A percentile compares a stretch with the other conserved stretches of the same genome.
phyloP scores from a whole-genome alignment of 2,888 invertebrate species.

The Drosophila mimetica region DNA sequence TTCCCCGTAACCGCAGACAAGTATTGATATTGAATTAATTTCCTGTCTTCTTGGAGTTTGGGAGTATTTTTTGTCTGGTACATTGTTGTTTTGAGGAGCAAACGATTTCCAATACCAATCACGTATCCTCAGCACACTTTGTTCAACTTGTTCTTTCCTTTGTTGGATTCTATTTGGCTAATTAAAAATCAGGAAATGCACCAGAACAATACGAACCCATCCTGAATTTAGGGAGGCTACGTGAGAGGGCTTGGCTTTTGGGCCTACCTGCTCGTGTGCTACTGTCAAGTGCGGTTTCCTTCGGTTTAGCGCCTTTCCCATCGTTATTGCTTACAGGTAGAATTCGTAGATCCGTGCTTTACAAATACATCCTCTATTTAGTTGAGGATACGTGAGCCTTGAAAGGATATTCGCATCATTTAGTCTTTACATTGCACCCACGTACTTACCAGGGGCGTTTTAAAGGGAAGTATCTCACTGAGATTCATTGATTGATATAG shows the following conservation, averaged over 20 bases:
- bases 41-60: constrained; percentile 49
- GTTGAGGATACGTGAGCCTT: constrained; percentile 45
- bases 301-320: constrained; percentile 54
- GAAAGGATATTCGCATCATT: constrained; percentile 61
- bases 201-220: constrained; percentile 49
- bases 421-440: constrained; percentile 36
- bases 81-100: background rate
- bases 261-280: constrained; percentile 54
- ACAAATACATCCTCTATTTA: constrained; percentile 11
- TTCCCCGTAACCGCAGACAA: constrained; percentile 45
- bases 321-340: constrained; percentile 47
- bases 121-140: constrained; percentile 48
- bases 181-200: constrained; percentile 76
- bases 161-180: constrained; percentile 60
- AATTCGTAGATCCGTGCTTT: background rate
- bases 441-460: constrained; percentile 44
- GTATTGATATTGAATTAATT: constrained; percentile 65
- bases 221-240: constrained; percentile 11
- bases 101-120: constrained; percentile 50
- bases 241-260: constrained; percentile 13
- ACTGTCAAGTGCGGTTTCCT: constrained; percentile 68
- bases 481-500: constrained; percentile 5
- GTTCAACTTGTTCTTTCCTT: constrained; percentile 34
- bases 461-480: constrained; percentile 19
- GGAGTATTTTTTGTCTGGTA: no score